Evolutionary conservation across 2,888 invertebrate genomes (phyloP).

Genomic region (Andrena dorsata): DNA sequence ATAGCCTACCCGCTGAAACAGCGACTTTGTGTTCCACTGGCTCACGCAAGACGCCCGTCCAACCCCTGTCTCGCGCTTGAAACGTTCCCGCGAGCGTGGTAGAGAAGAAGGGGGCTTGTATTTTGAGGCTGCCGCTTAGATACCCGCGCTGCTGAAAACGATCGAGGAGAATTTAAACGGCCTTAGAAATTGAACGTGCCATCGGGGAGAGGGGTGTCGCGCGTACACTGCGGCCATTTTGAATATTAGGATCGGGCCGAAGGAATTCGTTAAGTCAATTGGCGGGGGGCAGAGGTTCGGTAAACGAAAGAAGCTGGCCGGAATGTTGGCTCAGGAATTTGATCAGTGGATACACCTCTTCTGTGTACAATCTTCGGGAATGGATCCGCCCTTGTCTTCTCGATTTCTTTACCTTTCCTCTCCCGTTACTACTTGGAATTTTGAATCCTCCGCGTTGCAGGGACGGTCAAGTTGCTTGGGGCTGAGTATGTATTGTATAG

Average conservation of each 20-base stretch:
- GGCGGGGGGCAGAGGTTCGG: neutral
- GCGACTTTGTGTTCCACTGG: slow-evolving; percentile 25
- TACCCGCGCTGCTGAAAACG: neutral
- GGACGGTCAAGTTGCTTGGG: neutral
- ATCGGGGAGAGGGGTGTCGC: neutral
- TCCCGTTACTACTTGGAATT: neutral
- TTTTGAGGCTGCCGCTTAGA: neutral
- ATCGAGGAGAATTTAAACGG: neutral
- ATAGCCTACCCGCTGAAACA: neutral
- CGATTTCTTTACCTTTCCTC: neutral
- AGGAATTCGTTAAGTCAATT: neutral
- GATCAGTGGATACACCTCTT: neutral
- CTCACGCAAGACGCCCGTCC: slow-evolving; percentile 23
- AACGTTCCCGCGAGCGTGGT: neutral
- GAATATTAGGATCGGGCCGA: neutral
- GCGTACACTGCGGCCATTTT: neutral
- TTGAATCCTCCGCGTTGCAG: neutral
- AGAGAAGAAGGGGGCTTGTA: neutral
- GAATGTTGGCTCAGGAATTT: slow-evolving; percentile 1
- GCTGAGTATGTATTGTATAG: neutral
- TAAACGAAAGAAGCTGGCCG: neutral
- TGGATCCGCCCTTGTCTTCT: slow-evolving; percentile 5
- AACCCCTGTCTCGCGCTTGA: slow-evolving; percentile 3
- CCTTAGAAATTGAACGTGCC: neutral
- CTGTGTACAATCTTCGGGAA: slow-evolving; percentile 4